Base-by-base conservation (phyloP, 2,888 invertebrate species). In the Tetranychus truncatus region DNA sequence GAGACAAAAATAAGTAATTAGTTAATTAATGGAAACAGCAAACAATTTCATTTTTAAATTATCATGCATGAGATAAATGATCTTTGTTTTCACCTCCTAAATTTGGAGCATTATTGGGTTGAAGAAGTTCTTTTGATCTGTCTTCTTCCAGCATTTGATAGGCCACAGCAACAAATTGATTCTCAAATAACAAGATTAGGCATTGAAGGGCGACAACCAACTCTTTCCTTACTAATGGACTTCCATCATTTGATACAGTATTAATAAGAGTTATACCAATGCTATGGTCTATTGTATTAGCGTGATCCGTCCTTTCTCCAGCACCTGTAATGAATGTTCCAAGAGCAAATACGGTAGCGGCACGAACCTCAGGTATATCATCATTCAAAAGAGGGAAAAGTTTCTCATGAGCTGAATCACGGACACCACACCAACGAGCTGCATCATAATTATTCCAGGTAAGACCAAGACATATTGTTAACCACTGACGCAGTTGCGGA, bases 391-490 rank as follows among this genome's bases (percentile, higher is more conserved):
- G 85, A 73, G 86, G 87, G 81, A 89, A 91, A 15, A 97, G 86
- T 83, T 96, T 95, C 83, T 96, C 96, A 83, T 95, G 95, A n/a
- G 96, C 95, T 80, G 90, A 88, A 83, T 95, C 95, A 15, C 97
- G 85, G 34, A 93, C 95, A 21, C 95, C 97, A 76, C 92, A 92
- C 96, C 97, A 96, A 78, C 92, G 87, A 7, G 91, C 91, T 81
- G 88, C 88, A 80, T 92, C 91, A 82, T 89, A 91, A 81, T 90
- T 89, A 80, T 91, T 89, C 95, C 95, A 95, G 78, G 93, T 85
- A 76, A 89, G 86, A 45, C 93, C 96, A 78, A 99, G 87, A 81
- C 93, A 93, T 78, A 97, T 88, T 78, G 92, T 91, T 77, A 95
- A 86, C 97, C 97, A 99, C 75, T 80, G 80, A 55, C 82, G 79